These are phyloP conservation scores for Crotophaga sulcirostris DNA, from an alignment of 2,113 vertebrate species.

Conservation along the genomic window DNA sequence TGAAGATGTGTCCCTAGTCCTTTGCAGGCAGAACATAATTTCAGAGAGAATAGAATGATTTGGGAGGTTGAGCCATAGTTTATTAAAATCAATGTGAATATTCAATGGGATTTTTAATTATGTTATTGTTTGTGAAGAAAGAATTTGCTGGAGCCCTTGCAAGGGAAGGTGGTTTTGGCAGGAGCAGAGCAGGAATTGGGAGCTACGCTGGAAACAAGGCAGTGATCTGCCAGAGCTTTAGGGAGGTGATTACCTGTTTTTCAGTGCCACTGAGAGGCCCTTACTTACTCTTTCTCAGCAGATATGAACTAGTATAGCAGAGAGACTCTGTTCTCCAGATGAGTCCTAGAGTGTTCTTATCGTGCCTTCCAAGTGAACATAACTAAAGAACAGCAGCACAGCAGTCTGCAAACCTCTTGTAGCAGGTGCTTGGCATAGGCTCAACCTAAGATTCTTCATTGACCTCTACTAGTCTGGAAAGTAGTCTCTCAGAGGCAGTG, in stretches of 20 bases:
- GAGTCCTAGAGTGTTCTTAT: background rate
- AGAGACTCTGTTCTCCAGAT: background rate
- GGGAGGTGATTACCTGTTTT: background rate
- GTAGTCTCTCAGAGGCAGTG: background rate
- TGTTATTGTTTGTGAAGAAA: background rate
- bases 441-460: background rate
- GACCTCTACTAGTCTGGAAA: background rate
- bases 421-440: background rate
- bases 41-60: background rate
- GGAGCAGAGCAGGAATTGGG: background rate
- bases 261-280: background rate
- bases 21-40: background rate
- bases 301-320: background rate
- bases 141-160: background rate
- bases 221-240: background rate
- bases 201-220: background rate
- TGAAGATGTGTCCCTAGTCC: background rate
- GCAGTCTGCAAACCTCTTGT: background rate
- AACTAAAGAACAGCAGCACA: background rate
- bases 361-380: background rate
- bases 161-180: background rate
- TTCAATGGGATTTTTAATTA: background rate
- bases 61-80: background rate
- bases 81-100: background rate
- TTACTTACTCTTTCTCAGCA: background rate